phyloP scores from a whole-genome alignment of 2,797 vertebrate species.

The Cirrhinus mrigala region DNA sequence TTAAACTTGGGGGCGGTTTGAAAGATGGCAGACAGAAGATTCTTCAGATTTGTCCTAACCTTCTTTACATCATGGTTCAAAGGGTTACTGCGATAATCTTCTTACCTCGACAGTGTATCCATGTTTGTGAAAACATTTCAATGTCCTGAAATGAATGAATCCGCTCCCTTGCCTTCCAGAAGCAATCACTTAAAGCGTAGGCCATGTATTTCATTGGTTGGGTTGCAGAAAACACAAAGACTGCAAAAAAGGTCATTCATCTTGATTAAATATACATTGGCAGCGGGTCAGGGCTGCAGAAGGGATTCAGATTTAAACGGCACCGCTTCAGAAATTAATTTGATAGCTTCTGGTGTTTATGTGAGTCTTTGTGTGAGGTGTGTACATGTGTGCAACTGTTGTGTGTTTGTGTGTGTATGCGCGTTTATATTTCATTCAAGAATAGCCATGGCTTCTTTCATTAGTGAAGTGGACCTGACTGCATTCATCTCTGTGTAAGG shows the following conservation, averaged over 20 bases:
- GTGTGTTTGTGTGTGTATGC: slow-evolving; percentile 19
- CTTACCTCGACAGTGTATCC: not conserved
- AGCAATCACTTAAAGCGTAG: slow-evolving; percentile 53
- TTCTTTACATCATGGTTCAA: slow-evolving; percentile 14
- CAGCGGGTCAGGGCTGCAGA: slow-evolving; percentile 59
- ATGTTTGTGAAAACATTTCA: slow-evolving; percentile 46
- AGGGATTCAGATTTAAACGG: slow-evolving; percentile 61
- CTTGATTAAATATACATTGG: slow-evolving; percentile 65
- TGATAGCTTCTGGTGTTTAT: slow-evolving; percentile 56
- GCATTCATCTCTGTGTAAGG: slow-evolving; percentile 58
- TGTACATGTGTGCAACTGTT: slow-evolving; percentile 33
- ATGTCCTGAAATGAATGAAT: slow-evolving; percentile 47
- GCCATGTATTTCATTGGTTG: slow-evolving; percentile 35
- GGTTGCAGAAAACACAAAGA: slow-evolving; percentile 41
- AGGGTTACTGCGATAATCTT: slow-evolving; percentile 15
- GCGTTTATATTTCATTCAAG: slow-evolving; percentile 40
- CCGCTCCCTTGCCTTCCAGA: slow-evolving; percentile 23
- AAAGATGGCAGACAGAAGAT: not conserved
- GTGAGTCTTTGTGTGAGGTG: slow-evolving; percentile 36
- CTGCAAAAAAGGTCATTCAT: slow-evolving; percentile 58
- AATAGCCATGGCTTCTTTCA: slow-evolving; percentile 61
- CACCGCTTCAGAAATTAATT: slow-evolving; percentile 63
- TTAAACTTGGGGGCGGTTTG: slow-evolving; percentile 2
- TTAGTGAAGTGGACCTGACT: slow-evolving; percentile 61
- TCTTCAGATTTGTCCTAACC: not conserved